Conservation (phyloP, 2,797 vertebrate genomes). For the Lepus oiostolus region DNA sequence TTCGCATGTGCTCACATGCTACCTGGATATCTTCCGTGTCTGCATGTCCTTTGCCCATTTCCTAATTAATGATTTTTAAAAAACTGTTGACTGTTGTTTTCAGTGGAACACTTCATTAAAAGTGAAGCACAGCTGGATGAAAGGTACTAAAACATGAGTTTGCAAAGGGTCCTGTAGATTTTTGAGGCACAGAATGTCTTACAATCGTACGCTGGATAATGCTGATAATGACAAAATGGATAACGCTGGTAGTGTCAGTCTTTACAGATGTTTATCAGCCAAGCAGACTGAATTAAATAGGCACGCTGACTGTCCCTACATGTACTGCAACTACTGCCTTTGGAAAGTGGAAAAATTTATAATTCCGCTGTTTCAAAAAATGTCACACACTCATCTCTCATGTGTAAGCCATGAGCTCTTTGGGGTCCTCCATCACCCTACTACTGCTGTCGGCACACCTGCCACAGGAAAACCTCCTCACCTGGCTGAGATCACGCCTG, state of each 20-base stretch:
- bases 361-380: background rate
- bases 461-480: background rate
- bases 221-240: background rate
- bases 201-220: background rate
- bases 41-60: conserved; percentile 38
- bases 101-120: conserved; percentile 38
- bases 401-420: background rate
- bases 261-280: background rate
- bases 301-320: background rate
- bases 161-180: conserved; percentile 3
- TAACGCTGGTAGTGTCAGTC: too few species aligned
- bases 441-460: background rate
- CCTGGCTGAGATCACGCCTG: background rate
- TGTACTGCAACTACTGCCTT: background rate
- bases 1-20: conserved; percentile 12
- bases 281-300: background rate
- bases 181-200: background rate
- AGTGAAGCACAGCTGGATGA: background rate
- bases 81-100: conserved; percentile 28
- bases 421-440: background rate
- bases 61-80: background rate
- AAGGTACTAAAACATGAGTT: conserved; percentile 39
- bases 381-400: background rate
- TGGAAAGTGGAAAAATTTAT: background rate
- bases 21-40: background rate